Conservation (phyloP, 2,113 vertebrate species). For the Gnathonemus longibarbis region DNA sequence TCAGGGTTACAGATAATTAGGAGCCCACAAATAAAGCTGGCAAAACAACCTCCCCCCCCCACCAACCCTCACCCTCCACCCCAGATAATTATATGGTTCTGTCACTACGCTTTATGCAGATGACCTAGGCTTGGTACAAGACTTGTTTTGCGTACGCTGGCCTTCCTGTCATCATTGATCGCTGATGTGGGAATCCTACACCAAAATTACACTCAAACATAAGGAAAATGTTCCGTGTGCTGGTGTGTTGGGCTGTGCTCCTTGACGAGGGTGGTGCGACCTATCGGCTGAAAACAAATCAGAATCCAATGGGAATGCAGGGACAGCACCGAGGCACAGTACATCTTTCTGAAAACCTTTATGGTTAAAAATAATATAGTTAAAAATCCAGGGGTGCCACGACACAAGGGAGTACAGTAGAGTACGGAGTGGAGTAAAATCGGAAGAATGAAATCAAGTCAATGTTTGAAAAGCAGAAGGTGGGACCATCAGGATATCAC, state of each 20-base stretch:
- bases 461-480: not conserved
- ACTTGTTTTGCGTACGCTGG: not conserved
- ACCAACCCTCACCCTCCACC: slow-evolving; percentile 9
- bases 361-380: not conserved
- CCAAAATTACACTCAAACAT: not conserved
- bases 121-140: not conserved
- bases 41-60: slow-evolving; percentile 77
- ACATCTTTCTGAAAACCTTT: not conserved
- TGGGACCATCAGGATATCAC: not conserved
- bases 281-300: not conserved
- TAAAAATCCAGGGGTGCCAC: not conserved
- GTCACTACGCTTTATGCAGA: slow-evolving; percentile 54
- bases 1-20: slow-evolving; percentile 99
- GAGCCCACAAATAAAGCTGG: slow-evolving; percentile 92
- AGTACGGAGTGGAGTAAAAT: not conserved
- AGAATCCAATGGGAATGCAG: not conserved
- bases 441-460: not conserved
- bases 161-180: not conserved
- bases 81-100: slow-evolving; percentile 91
- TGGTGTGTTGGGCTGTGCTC: not conserved
- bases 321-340: not conserved
- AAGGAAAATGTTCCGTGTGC: not conserved
- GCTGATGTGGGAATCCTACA: not conserved
- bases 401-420: not conserved
- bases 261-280: not conserved